These are phyloP conservation scores for Heliconius charithonia DNA, from an alignment of 2,888 invertebrate species.

Conservation along the genomic window DNA sequence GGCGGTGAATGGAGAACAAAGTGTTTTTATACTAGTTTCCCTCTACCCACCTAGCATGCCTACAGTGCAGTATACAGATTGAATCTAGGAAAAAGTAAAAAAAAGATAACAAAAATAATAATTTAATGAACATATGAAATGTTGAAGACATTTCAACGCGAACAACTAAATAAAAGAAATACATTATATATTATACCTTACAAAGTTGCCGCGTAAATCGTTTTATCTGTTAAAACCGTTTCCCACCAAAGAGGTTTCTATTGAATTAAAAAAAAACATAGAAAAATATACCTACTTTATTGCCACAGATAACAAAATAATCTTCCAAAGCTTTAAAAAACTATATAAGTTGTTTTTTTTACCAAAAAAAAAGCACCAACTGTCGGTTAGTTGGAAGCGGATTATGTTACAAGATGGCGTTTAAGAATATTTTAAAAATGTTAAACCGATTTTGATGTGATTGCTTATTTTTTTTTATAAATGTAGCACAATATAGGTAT, in stretches of 20 bases:
- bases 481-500: not conserved
- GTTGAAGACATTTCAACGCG: slow-evolving; percentile 16
- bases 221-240: slow-evolving; percentile 34
- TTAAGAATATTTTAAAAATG: not conserved
- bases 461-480: slow-evolving; percentile 6
- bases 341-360: slow-evolving; percentile 56
- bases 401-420: slow-evolving; percentile 29
- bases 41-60: no score
- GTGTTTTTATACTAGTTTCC: no score
- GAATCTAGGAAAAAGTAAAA: not conserved
- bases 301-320: slow-evolving; percentile 76
- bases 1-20: no score
- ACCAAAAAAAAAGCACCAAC: not conserved
- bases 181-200: slow-evolving; percentile 34
- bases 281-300: slow-evolving; percentile 67
- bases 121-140: not conserved
- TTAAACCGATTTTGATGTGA: slow-evolving; percentile 23
- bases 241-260: slow-evolving; percentile 55
- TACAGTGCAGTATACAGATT: no score
- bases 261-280: slow-evolving; percentile 52
- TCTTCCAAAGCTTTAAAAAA: slow-evolving; percentile 67
- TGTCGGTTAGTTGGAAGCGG: slow-evolving; percentile 29
- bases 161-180: slow-evolving; percentile 39
- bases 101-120: not conserved
- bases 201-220: slow-evolving; percentile 42